Evolutionary conservation across 1,140 invertebrate genomes (phyloP).

Genomic region (Drosophila auraria): DNA sequence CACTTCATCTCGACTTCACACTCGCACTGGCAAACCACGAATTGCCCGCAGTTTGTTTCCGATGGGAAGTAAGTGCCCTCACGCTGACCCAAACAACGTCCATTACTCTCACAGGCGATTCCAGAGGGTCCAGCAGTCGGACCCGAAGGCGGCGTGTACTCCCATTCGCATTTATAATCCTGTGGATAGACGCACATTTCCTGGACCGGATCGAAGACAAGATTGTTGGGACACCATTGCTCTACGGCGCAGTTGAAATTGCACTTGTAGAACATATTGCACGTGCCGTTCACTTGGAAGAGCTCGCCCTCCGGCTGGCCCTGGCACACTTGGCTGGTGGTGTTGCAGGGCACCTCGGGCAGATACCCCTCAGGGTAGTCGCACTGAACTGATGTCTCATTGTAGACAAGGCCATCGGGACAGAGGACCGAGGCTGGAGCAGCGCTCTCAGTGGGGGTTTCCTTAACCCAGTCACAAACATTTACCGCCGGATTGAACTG

Average conservation of each 20-base stretch:
- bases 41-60: slow-evolving; percentile 42
- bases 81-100: slow-evolving; percentile 37
- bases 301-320: slow-evolving; percentile 50
- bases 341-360: slow-evolving; percentile 48
- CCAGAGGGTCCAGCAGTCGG: slow-evolving; percentile 65
- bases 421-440: slow-evolving; percentile 22
- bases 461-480: slow-evolving; percentile 48
- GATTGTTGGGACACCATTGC: slow-evolving; percentile 64
- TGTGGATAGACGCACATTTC: slow-evolving; percentile 51
- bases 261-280: slow-evolving; percentile 72
- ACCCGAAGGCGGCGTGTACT: slow-evolving; percentile 57
- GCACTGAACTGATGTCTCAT: slow-evolving; percentile 58
- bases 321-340: slow-evolving; percentile 44
- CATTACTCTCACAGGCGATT: slow-evolving; percentile 59
- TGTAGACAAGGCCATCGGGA: slow-evolving; percentile 51
- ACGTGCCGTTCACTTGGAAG: slow-evolving; percentile 54
- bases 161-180: slow-evolving; percentile 48
- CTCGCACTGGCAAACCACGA: slow-evolving; percentile 63
- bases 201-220: slow-evolving; percentile 26
- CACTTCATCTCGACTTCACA: slow-evolving; percentile 64
- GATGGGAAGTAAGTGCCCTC: slow-evolving; percentile 52
- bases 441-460: not conserved
- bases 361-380: slow-evolving; percentile 60
- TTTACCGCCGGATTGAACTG: slow-evolving; percentile 37
- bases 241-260: slow-evolving; percentile 68